Evolutionary conservation across 2,797 vertebrate genomes (phyloP).

Genomic region (Arrhamphus sclerolepis): DNA sequence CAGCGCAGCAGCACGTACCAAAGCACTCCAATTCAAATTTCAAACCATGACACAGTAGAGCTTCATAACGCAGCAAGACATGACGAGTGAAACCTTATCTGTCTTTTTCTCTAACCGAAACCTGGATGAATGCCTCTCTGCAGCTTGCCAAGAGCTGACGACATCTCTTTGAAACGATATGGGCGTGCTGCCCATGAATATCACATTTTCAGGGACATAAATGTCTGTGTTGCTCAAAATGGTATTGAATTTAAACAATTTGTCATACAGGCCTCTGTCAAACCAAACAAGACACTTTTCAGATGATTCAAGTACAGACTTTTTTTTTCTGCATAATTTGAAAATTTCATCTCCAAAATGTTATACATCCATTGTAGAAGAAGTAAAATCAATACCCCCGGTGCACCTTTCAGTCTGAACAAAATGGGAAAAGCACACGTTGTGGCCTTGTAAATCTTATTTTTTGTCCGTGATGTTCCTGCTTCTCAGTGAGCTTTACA

Average conservation of each 20-base stretch:
- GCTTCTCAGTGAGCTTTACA: slow-evolving; percentile 1
- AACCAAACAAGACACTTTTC: slow-evolving; percentile 38
- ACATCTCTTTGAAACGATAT: slow-evolving; percentile 46
- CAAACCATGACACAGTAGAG: slow-evolving; percentile 46
- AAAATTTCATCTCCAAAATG: slow-evolving; percentile 50
- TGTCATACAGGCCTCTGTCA: slow-evolving; percentile 42
- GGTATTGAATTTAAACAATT: slow-evolving; percentile 53
- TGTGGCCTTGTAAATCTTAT: slow-evolving; percentile 1
- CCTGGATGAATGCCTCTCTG: slow-evolving; percentile 40
- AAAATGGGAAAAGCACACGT: slow-evolving; percentile 8
- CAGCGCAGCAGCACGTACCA: slow-evolving; percentile 6
- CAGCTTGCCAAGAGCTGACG: slow-evolving; percentile 59
- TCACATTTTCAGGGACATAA: slow-evolving; percentile 50
- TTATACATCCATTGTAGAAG: slow-evolving; percentile 49
- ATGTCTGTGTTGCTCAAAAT: slow-evolving; percentile 24
- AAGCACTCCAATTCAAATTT: slow-evolving; percentile 61
- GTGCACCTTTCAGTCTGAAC: slow-evolving; percentile 37
- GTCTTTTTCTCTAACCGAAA: slow-evolving; percentile 40
- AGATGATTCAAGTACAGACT: slow-evolving; percentile 26
- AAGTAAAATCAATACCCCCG: slow-evolving; percentile 55
- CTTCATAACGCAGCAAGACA: slow-evolving; percentile 38
- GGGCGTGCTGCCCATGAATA: slow-evolving; percentile 41
- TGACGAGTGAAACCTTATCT: slow-evolving; percentile 58
- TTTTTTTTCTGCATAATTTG: slow-evolving; percentile 25
- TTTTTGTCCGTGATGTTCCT: slow-evolving; percentile 16